These are phyloP conservation scores for Aphelinus certus DNA, from an alignment of 1,140 invertebrate genomes.

Conservation along the genomic window DNA sequence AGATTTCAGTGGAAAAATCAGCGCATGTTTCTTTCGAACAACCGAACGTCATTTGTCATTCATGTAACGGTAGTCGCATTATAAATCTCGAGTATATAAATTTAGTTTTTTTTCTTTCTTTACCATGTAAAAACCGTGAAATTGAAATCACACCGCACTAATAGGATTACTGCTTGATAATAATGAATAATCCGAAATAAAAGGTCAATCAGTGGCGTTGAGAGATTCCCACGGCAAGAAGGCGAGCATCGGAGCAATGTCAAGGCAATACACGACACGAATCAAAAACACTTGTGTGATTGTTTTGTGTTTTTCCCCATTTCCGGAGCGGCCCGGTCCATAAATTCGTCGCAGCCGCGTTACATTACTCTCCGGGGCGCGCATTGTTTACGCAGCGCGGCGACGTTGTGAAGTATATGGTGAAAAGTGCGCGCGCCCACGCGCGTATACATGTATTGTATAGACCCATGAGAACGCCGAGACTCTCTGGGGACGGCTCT, in stretches of 20 bases:
- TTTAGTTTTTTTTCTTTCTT: no score
- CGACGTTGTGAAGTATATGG: neutral
- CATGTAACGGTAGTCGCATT: no score
- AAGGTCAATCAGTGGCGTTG: no score
- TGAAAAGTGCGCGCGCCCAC: neutral
- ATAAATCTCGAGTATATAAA: no score
- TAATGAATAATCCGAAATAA: no score
- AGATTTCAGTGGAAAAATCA: neutral
- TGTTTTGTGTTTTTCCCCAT: neutral
- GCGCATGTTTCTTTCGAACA: neutral
- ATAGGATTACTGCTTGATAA: no score
- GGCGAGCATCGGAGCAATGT: neutral
- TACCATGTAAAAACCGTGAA: no score
- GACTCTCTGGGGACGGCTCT: neutral
- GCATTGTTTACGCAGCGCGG: slow-evolving; percentile 26
- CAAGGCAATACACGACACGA: neutral
- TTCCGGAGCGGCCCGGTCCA: neutral
- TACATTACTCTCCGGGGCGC: neutral
- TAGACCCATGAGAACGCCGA: no score
- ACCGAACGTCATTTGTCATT: no score
- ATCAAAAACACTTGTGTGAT: neutral
- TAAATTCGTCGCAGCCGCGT: neutral
- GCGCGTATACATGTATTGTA: no score
- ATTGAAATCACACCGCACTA: no score
- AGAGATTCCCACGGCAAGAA: no score